Conservation (phyloP, 2,888 invertebrate genomes). For the Chromoteleia sp. region DNA sequence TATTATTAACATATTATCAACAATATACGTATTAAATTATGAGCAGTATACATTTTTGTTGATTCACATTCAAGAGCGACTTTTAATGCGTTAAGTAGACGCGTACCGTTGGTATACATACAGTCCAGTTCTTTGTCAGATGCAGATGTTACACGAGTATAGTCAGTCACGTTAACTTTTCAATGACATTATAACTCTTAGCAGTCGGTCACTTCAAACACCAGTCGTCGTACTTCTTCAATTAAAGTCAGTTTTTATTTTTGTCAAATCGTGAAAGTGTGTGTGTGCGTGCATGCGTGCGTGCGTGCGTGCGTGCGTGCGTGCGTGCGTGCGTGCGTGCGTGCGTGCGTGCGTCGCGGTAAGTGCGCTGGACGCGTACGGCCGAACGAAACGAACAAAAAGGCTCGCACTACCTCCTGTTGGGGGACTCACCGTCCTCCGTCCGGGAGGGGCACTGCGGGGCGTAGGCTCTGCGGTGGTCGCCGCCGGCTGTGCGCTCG, state of each 20-base stretch:
- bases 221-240: slow-evolving; percentile 23
- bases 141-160: slow-evolving; percentile 72
- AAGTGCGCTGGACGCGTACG: too few relatives aligned
- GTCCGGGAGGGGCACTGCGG: too few relatives aligned
- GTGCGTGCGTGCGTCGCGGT: too few relatives aligned
- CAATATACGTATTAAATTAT: not conserved
- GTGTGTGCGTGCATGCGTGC: not conserved
- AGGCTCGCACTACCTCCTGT: too few relatives aligned
- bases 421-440: too few relatives aligned
- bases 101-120: slow-evolving; percentile 69
- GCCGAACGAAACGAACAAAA: too few relatives aligned
- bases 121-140: slow-evolving; percentile 76
- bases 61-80: slow-evolving; percentile 12
- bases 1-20: too few relatives aligned
- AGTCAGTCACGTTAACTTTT: slow-evolving; percentile 57
- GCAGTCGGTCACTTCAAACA: slow-evolving; percentile 43
- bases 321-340: too few relatives aligned
- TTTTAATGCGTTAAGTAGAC: slow-evolving; percentile 69
- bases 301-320: too few relatives aligned
- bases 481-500: too few relatives aligned
- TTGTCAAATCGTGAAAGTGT: not conserved
- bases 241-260: slow-evolving; percentile 14
- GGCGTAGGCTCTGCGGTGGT: too few relatives aligned
- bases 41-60: slow-evolving; percentile 11
- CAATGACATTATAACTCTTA: slow-evolving; percentile 63